Conservation (phyloP, 2,797 vertebrate species). For the Tokudaia muenninki region DNA sequence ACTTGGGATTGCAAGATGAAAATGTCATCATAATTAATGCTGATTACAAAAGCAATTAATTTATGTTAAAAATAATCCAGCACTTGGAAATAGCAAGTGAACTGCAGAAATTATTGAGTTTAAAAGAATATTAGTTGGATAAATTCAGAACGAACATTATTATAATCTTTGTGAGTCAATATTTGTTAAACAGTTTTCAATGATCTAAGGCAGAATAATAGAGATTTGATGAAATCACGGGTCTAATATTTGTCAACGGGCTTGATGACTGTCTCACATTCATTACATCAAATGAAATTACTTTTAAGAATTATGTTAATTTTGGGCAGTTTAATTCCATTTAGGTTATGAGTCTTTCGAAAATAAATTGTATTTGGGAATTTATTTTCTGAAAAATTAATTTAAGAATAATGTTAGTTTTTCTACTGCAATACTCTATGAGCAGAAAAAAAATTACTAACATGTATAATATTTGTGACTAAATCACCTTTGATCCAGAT, state of each 20-base stretch:
- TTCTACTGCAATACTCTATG: conserved; percentile 56
- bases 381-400: conserved; percentile 60
- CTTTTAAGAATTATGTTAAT: conserved; percentile 59
- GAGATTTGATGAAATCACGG: conserved; percentile 74
- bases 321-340: conserved; percentile 66
- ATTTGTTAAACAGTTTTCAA: conserved; percentile 55
- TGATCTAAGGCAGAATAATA: conserved; percentile 64
- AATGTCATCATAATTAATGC: conserved; percentile 47
- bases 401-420: conserved; percentile 53
- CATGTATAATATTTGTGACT: conserved; percentile 42
- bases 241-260: conserved; percentile 63
- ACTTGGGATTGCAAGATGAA: conserved; percentile 30
- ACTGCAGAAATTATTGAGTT: neutral
- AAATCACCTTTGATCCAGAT: conserved; percentile 50
- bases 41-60: conserved; percentile 28
- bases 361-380: conserved; percentile 70
- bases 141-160: conserved; percentile 54
- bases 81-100: conserved; percentile 60
- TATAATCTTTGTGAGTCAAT: conserved; percentile 42
- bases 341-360: conserved; percentile 68
- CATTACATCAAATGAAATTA: conserved; percentile 65
- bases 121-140: conserved; percentile 33
- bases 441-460: conserved; percentile 63
- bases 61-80: conserved; percentile 9
- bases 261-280: conserved; percentile 42